phyloP scores from a whole-genome alignment of 2,888 invertebrate species.

The Sepiola atlantica region DNA sequence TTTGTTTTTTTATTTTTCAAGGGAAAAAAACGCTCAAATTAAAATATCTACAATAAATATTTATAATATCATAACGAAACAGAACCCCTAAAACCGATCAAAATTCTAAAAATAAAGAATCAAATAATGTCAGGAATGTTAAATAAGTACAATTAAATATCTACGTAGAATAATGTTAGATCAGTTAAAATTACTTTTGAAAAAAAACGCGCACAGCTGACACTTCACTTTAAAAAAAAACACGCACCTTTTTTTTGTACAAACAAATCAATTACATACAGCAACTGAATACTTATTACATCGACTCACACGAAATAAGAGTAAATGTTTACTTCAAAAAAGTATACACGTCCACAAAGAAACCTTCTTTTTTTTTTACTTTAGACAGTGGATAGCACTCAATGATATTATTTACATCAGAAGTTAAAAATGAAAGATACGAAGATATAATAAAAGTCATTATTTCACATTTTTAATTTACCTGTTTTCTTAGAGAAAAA shows the following conservation, averaged over 20 bases:
- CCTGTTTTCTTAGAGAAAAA: background rate
- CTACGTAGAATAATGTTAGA: background rate
- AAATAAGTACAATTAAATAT: background rate
- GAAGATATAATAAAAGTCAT: background rate
- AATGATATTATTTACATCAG: background rate
- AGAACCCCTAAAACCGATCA: too few species aligned
- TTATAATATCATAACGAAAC: too few species aligned
- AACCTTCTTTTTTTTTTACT: background rate
- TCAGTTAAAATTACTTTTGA: background rate
- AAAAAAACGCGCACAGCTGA: slow-evolving; percentile 22
- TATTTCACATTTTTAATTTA: background rate
- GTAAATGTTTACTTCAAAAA: background rate
- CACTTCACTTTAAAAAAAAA: background rate
- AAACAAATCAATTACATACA: background rate
- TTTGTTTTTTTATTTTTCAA: too few species aligned
- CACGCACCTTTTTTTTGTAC: background rate
- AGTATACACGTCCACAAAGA: slow-evolving; percentile 21
- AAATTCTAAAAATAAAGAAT: background rate
- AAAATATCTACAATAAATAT: too few species aligned
- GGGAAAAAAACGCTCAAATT: too few species aligned
- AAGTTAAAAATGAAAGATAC: too few species aligned
- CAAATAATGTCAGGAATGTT: background rate
- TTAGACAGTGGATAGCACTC: background rate
- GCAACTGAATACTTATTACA: background rate
- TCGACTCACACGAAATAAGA: background rate